A percentile compares a stretch with the other conserved stretches of the same genome.
phyloP scores from a whole-genome alignment of 2,113 vertebrate genomes.

The Oryctolagus cuniculus region DNA sequence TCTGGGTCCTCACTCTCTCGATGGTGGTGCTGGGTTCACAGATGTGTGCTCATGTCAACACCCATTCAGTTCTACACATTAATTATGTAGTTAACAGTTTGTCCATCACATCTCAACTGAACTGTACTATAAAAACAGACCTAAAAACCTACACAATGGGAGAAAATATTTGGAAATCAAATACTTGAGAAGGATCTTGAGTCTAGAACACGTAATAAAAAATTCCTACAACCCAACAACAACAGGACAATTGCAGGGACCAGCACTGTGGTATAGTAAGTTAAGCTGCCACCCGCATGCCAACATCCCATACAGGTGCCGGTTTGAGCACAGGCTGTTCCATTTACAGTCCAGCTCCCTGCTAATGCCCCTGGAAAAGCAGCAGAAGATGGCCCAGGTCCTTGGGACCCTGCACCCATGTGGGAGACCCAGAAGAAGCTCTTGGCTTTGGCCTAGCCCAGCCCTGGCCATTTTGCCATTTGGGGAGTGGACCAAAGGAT shows the following conservation, averaged over 20 bases:
- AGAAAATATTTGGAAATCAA: constrained; percentile 13
- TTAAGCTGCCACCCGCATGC: no score
- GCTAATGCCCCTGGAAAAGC: no score
- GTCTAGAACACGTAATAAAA: not conserved
- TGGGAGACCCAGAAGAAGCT: no score
- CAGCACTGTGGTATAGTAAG: no score
- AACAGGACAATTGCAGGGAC: not conserved
- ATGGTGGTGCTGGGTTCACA: not conserved
- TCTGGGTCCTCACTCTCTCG: not conserved
- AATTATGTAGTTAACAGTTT: not conserved
- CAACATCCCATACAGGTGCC: no score
- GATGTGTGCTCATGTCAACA: not conserved
- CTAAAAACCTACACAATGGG: not conserved
- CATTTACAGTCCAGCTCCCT: no score
- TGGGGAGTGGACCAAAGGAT: no score
- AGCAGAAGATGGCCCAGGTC: no score
- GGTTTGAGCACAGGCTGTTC: no score
- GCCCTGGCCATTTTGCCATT: no score
- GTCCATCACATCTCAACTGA: not conserved
- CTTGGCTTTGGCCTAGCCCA: no score
- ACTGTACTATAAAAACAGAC: constrained; percentile 7
- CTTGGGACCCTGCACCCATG: no score
- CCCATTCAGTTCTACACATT: not conserved
- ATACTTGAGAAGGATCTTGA: not conserved
- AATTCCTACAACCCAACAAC: not conserved